A percentile compares a stretch with the other conserved stretches of the same genome.
phyloP scores from a whole-genome alignment of 2,113 vertebrate genomes.

The Chelonoidis abingdonii region DNA sequence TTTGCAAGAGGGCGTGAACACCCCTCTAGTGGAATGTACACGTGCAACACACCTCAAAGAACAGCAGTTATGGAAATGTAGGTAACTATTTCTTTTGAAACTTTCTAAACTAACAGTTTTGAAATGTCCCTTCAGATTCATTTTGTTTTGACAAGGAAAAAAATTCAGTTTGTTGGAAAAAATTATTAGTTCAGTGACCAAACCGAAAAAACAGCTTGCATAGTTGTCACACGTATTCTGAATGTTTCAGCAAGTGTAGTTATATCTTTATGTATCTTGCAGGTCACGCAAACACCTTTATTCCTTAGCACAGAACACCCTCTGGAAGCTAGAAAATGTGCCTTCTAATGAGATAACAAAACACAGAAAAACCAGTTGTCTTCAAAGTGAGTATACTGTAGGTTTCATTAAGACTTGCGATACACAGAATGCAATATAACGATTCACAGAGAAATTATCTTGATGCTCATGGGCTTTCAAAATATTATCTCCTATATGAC shows the following conservation, averaged over 20 bases:
- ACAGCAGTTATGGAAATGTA: neutral
- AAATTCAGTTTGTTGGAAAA: neutral
- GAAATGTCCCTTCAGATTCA: neutral
- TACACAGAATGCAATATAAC: neutral
- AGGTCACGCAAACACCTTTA: slow-evolving; percentile 75
- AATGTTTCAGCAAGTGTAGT: neutral
- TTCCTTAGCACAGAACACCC: slow-evolving; percentile 22
- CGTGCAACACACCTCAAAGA: neutral
- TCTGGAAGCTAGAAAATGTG: slow-evolving; percentile 63
- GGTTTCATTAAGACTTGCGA: neutral
- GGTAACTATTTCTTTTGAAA: neutral
- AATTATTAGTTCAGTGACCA: neutral
- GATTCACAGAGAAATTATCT: neutral
- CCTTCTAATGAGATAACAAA: neutral
- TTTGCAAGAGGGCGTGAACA: neutral
- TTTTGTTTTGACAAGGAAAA: neutral
- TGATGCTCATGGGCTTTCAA: neutral
- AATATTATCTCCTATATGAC: neutral
- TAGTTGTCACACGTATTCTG: neutral
- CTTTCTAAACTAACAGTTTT: neutral
- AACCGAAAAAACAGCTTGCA: neutral
- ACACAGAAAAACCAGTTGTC: fast-evolving
- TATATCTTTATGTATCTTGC: slow-evolving; percentile 35
- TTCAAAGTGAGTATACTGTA: slow-evolving; percentile 51
- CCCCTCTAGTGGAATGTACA: neutral